A percentile compares a stretch with the other conserved stretches of the same genome.
Evolutionary conservation across 1,140 invertebrate genomes (phyloP).

Genomic region (Ditylenchus dipsaci): DNA sequence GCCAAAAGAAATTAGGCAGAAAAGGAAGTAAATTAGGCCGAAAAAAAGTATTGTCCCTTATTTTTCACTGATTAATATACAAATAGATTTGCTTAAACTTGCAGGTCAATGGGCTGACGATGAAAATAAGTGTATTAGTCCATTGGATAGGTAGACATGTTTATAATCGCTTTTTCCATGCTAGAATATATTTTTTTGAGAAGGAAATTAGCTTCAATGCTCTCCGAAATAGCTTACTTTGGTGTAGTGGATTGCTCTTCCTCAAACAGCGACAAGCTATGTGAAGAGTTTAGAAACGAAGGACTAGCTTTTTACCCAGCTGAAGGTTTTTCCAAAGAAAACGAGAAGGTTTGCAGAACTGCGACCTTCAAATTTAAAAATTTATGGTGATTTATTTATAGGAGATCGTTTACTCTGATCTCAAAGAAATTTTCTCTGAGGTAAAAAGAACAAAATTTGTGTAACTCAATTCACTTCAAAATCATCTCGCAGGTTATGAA

Average conservation of each 20-base stretch:
- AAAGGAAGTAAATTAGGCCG: too few relatives aligned
- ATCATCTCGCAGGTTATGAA: neutral
- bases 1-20: too few relatives aligned
- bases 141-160: conserved; percentile 1
- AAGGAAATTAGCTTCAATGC: conserved; percentile 13
- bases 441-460: too few relatives aligned
- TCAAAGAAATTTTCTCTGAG: neutral
- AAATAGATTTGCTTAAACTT: too few relatives aligned
- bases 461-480: too few relatives aligned
- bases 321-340: neutral
- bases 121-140: neutral
- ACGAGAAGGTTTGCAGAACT: conserved; percentile 8
- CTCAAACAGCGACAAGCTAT: conserved; percentile 1
- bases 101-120: neutral
- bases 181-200: neutral
- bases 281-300: neutral
- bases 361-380: too few relatives aligned
- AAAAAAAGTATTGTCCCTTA: too few relatives aligned
- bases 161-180: neutral
- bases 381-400: neutral
- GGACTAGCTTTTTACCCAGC: conserved; percentile 16
- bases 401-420: neutral
- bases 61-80: too few relatives aligned
- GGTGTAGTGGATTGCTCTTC: conserved; percentile 5
- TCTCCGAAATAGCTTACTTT: conserved; percentile 9